Percentiles rank a stretch among this genome's conserved stretches.
These are phyloP conservation scores for Papilio polyxenes DNA, from an alignment of 1,140 invertebrate species.

Conservation along the genomic window DNA sequence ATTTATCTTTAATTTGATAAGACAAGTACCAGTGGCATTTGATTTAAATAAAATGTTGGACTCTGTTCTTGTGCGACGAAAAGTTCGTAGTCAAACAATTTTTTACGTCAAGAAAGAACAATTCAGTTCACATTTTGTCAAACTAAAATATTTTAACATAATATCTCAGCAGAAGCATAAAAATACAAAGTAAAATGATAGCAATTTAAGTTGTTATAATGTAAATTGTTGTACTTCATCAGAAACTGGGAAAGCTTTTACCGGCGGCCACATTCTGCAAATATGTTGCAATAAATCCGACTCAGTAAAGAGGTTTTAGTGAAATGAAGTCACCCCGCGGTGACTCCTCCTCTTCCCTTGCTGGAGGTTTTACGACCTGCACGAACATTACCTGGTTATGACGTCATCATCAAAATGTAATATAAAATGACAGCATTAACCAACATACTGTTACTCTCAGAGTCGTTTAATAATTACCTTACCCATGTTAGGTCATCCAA, in stretches of 20 bases:
- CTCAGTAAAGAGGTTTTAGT: conserved; percentile 15
- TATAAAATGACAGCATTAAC: background rate
- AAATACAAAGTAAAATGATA: background rate
- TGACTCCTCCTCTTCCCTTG: background rate
- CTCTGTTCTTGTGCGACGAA: too few relatives aligned
- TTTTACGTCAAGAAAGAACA: too few relatives aligned
- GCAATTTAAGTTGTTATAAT: conserved; percentile 6
- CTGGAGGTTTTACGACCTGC: background rate
- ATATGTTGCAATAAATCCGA: conserved; percentile 13
- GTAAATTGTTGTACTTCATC: background rate
- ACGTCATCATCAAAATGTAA: background rate
- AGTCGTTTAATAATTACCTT: too few relatives aligned
- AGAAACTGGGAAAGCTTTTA: conserved; percentile 16
- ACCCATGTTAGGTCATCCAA: too few relatives aligned
- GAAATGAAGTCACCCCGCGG: background rate
- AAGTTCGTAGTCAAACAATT: too few relatives aligned
- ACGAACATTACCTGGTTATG: background rate
- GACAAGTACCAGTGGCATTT: too few relatives aligned
- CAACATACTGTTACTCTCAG: background rate
- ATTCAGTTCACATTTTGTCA: background rate
- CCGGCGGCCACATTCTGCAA: conserved; percentile 1
- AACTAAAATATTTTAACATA: background rate
- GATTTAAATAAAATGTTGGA: too few relatives aligned
- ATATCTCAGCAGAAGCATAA: background rate
- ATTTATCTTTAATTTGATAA: too few relatives aligned